Base-by-base conservation (phyloP, 2,113 vertebrate genomes). In the Apus apus region DNA sequence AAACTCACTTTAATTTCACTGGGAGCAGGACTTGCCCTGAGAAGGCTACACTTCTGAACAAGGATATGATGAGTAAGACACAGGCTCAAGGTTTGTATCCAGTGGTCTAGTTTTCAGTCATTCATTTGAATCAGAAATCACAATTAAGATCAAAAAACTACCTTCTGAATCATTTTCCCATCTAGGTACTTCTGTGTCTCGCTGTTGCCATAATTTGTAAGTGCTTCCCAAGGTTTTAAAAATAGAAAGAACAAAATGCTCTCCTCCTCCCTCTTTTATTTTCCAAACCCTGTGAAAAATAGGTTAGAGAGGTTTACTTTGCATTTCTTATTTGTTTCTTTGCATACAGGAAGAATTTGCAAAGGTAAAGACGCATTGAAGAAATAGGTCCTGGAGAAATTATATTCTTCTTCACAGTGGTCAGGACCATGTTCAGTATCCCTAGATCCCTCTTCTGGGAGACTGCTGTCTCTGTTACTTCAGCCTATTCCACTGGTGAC, bases 241-340 rank as follows among this genome's bases (percentile, higher is more conserved):
- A 96, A 95, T 88, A 97, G 96, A 96, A 93, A 64, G 92, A 94
- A 96, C 75, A 95, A 94, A 90, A 92, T 88, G 32, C 56, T 85
- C 85, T 91, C 68, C 80, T 91, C 46, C 36, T 14, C 80, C 25
- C 64, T 80, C 43, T 60, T 96, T 83, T 89, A 93, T 94, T 96
- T 97, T 93, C 83, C 92, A 95, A 93, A 67, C 82, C n/a, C 74
- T 46, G 34, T 89, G 85, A 94, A 92, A 97, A 95, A 89, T 86
- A 17, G 51, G 85, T 85, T 88, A 57, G 61, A 85, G 72, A 83
- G 56, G 17, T 90, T 87, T 91, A 29, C 71, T 95, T 90, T 71
- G 83, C 57, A 27, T 95, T 67, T 87, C 87, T 93, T 92, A 77
- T 67, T 96, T 94, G 57, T 54, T 75, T 51, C 76, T 90, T 81